phyloP scores from a whole-genome alignment of 2,888 invertebrate genomes.

The Bibio marci region DNA sequence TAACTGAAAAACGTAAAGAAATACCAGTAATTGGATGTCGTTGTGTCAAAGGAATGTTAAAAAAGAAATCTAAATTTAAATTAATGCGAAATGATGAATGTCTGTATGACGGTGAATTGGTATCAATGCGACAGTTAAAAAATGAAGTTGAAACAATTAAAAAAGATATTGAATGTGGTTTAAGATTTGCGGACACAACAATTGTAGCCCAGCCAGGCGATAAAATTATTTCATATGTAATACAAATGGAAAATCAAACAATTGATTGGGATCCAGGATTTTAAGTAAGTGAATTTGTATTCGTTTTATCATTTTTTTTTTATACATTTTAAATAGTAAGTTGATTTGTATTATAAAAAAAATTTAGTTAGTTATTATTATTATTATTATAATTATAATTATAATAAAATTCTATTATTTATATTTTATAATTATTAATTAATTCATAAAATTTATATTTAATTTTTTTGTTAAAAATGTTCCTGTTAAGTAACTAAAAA shows the following conservation, averaged over 20 bases:
- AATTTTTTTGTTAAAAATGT: no score
- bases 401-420: no score
- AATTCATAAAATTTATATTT: no score
- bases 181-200: constrained; percentile 48
- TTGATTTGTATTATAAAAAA: no score
- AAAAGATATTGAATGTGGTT: constrained; percentile 75
- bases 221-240: constrained; percentile 54
- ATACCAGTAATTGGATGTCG: constrained; percentile 78
- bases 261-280: constrained; percentile 82
- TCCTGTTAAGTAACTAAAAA: no score
- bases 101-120: constrained; percentile 55
- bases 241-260: constrained; percentile 40
- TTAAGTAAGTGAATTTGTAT: constrained; percentile 24
- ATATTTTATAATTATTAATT: no score
- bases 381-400: no score
- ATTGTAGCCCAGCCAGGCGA: constrained; percentile 60
- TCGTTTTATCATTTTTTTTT: background rate
- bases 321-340: no score
- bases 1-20: constrained; percentile 62
- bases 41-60: constrained; percentile 60
- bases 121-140: constrained; percentile 79
- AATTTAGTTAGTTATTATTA: no score
- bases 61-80: constrained; percentile 45
- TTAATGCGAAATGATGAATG: constrained; percentile 47
- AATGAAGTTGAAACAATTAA: constrained; percentile 70